Percentiles rank a stretch among this genome's conserved stretches.
Evolutionary conservation across 2,797 vertebrate genomes (phyloP).

Genomic region (Cephalopachus bancanus): DNA sequence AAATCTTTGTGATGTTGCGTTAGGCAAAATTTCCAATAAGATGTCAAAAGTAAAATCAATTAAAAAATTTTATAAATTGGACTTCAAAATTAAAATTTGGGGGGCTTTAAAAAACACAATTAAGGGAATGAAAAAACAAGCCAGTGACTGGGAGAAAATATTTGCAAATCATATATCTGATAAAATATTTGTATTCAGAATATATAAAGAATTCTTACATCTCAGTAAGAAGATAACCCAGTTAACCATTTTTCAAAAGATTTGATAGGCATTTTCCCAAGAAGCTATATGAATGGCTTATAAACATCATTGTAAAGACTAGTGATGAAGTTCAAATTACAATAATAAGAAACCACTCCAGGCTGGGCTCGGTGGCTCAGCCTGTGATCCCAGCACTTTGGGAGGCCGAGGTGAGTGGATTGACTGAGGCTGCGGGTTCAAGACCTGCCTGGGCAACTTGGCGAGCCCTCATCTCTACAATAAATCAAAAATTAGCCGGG

Average conservation of each 20-base stretch:
- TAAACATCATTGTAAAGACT: constrained; percentile 17
- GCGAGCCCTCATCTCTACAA: too few relatives aligned
- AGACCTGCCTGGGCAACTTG: too few relatives aligned
- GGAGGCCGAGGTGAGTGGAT: too few relatives aligned
- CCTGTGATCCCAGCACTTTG: too few relatives aligned
- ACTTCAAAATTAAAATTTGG: not conserved
- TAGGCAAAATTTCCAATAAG: constrained; percentile 7
- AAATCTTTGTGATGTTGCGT: not conserved
- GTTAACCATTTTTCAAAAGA: not conserved
- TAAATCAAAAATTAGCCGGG: too few relatives aligned
- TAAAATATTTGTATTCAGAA: not conserved
- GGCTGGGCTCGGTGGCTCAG: too few relatives aligned
- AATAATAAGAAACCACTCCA: not conserved
- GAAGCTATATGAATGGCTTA: constrained; percentile 8
- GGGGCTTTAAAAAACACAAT: not conserved
- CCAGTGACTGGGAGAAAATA: not conserved
- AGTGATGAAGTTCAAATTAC: not conserved
- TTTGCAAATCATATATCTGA: not conserved
- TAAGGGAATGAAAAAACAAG: not conserved
- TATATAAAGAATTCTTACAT: not conserved
- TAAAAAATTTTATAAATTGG: not conserved
- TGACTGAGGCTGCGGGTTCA: too few relatives aligned
- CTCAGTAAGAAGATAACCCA: not conserved
- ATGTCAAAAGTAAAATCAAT: not conserved
- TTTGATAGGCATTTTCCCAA: constrained; percentile 21